Base-by-base conservation (phyloP, 2,113 vertebrate genomes). In the Saccopteryx bilineata region DNA sequence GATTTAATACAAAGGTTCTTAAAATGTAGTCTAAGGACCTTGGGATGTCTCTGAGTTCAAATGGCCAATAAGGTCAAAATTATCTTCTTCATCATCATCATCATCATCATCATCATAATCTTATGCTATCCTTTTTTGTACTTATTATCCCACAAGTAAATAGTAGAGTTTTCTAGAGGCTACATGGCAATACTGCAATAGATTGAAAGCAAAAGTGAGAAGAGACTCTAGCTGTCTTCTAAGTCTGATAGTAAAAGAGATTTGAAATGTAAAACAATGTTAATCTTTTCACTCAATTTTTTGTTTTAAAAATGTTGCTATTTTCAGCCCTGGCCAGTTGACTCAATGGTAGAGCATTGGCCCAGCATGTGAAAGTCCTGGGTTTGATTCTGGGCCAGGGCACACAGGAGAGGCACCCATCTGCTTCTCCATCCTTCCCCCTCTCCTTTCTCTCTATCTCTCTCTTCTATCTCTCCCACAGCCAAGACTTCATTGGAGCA, bases 141-240 rank as follows among this genome's bases (percentile, higher is more conserved):
- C 19, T 56, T 24, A 69, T 84, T 94, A 5, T 60, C 39, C 54
- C 26, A 83, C n/a, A 69, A n/a, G 28, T 76, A 69, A 11, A 65
- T 19, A 80, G n/a, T 71, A 82, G 31, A 81, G 23, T 68, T 76
- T 82, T 76, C 15, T 54, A 82, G 24, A 48, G 52, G 15, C 18
- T 82, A 75, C 12, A 82, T 80, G 56, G 66, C 48, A 69, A 68
- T 90, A 90, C 33, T 80, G n/a, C 17, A 80, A 85, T 26, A 76
- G n/a, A 80, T 26, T 79, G 39, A 84, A 88, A 92, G 54, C 18
- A 79, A 84, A 94, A 92, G 61, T 65, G 28, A 71, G n/a, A 31
- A 66, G 61, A 61, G 58, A 86, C 63, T 72, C 28, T n/a, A 90
- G 24, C 6, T 91, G 7, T 68, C 11, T 63, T 82, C 68, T 87